These are phyloP conservation scores for Spizaetus ornatus DNA, from an alignment of 2,113 vertebrate genomes.

Conservation along the genomic window DNA sequence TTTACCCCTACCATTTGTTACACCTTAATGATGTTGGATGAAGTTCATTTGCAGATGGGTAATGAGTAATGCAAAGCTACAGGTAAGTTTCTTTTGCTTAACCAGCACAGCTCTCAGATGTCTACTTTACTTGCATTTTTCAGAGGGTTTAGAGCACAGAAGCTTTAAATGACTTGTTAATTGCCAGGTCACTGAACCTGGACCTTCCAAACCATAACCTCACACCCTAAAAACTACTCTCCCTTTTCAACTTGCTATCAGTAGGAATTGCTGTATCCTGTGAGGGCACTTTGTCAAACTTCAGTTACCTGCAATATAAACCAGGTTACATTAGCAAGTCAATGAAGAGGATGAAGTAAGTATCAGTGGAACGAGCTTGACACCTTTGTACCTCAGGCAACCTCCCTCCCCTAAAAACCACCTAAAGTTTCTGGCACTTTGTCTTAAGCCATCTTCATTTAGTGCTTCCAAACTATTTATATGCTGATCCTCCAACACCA, in stretches of 20 bases:
- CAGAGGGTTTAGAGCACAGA: background rate
- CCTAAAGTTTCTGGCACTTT: background rate
- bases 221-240: background rate
- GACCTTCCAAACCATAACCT: background rate
- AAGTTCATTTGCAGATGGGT: background rate
- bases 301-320: background rate
- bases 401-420: background rate
- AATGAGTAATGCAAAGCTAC: background rate
- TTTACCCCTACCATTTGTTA: background rate
- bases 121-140: background rate
- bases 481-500: background rate
- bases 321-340: background rate
- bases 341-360: background rate
- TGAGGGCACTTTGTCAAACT: background rate
- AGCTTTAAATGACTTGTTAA: background rate
- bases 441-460: background rate
- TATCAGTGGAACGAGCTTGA: background rate
- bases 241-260: background rate
- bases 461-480: background rate
- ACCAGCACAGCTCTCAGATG: background rate
- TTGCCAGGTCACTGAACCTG: background rate
- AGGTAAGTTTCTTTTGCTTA: background rate
- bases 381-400: background rate
- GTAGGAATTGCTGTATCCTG: background rate
- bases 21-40: background rate